Conservation (phyloP, 2,113 vertebrate species). For the Nothobranchius kuhntae region DNA sequence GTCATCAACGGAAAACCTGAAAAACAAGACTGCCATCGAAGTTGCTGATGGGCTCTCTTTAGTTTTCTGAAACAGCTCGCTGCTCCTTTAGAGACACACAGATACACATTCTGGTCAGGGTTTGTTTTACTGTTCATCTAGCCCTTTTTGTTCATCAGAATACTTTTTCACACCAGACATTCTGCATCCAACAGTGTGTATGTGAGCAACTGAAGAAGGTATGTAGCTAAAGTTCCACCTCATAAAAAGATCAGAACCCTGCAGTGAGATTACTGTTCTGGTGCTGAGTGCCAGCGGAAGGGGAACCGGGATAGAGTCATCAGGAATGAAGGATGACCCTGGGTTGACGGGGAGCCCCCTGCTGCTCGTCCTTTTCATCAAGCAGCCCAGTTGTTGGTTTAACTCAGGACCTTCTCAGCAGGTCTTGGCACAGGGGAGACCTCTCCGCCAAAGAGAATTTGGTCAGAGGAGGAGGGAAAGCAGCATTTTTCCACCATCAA, state of each 20-base stretch:
- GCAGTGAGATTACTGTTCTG: constrained; percentile 40
- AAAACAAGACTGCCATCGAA: constrained; percentile 57
- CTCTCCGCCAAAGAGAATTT: constrained; percentile 68
- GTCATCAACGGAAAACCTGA: constrained; percentile 62
- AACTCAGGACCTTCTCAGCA: constrained; percentile 73
- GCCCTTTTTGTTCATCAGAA: constrained; percentile 29
- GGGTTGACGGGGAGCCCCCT: constrained; percentile 58
- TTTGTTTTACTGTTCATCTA: constrained; percentile 28
- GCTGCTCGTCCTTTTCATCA: constrained; percentile 72
- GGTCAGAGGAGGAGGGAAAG: constrained; percentile 52
- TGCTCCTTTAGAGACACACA: constrained; percentile 8
- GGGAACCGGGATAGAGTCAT: constrained; percentile 70
- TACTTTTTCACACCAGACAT: constrained; percentile 8
- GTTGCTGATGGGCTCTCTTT: constrained; percentile 35
- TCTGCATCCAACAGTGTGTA: not conserved
- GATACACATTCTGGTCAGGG: not conserved
- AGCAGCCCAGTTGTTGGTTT: constrained; percentile 75
- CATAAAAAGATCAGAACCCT: constrained; percentile 44
- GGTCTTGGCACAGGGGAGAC: constrained; percentile 59
- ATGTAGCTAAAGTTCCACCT: constrained; percentile 41
- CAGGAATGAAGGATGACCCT: constrained; percentile 57
- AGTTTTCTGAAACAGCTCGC: constrained; percentile 12
- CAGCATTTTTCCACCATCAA: constrained; percentile 59
- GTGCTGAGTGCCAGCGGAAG: constrained; percentile 51
- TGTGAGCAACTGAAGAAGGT: not conserved